These are phyloP conservation scores for Platyura marginata DNA, from an alignment of 1,140 invertebrate genomes.

Conservation along the genomic window DNA sequence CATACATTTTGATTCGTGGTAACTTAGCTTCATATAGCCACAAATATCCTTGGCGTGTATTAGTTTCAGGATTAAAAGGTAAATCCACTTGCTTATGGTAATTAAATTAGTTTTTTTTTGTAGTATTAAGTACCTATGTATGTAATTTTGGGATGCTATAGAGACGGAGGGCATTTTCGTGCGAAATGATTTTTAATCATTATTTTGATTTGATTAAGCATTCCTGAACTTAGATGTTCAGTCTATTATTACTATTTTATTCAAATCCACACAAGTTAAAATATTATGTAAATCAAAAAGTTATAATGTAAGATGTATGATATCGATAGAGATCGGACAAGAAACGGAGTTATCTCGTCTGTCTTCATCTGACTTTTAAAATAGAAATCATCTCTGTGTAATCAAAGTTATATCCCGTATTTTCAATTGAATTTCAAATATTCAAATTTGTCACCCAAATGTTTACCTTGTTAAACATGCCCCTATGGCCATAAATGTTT, in stretches of 20 bases:
- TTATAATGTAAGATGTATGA: too few species aligned
- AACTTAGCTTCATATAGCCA: slow-evolving; percentile 69
- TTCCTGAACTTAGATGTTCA: not conserved
- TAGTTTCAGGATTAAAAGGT: slow-evolving; percentile 70
- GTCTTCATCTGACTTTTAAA: too few species aligned
- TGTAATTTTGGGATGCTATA: not conserved
- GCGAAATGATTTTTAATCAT: not conserved
- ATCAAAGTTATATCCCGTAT: too few species aligned
- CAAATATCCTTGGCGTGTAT: slow-evolving; percentile 64
- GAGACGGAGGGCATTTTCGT: not conserved
- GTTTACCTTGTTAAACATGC: too few species aligned
- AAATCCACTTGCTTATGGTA: slow-evolving; percentile 11
- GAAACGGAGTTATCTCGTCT: too few species aligned
- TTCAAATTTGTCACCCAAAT: too few species aligned
- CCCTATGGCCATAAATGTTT: too few species aligned
- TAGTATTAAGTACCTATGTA: not conserved
- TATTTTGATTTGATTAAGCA: not conserved
- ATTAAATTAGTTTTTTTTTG: too few species aligned
- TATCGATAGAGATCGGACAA: too few species aligned
- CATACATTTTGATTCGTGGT: slow-evolving; percentile 71
- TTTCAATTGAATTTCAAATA: too few species aligned
- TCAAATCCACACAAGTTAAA: not conserved
- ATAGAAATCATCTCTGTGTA: too few species aligned
- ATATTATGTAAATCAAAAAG: too few species aligned
- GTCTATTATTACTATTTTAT: not conserved